A percentile compares a stretch with the other conserved stretches of the same genome.
phyloP scores from a whole-genome alignment of 1,140 invertebrate species.

The Eriocheir sinensis region DNA sequence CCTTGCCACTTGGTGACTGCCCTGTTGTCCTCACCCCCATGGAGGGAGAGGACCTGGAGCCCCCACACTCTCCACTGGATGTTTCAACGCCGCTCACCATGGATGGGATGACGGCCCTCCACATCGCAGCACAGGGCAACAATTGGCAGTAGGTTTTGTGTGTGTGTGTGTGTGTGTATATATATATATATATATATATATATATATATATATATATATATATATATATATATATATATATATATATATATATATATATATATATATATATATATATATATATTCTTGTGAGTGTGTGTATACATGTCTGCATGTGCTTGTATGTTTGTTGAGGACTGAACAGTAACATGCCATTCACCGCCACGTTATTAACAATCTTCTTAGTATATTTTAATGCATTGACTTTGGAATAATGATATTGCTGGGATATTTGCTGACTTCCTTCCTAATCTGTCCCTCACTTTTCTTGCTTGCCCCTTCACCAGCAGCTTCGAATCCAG shows the following conservation, averaged over 20 bases:
- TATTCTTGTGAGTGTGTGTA: slow-evolving; percentile 33
- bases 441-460: slow-evolving; percentile 36
- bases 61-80: slow-evolving; percentile 75
- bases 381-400: not conserved
- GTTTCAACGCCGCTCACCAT: slow-evolving; percentile 75
- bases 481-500: slow-evolving; percentile 55
- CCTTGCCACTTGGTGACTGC: slow-evolving; percentile 61
- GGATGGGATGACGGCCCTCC: slow-evolving; percentile 76
- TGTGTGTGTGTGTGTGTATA: slow-evolving; percentile 27
- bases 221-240: not conserved
- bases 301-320: not conserved
- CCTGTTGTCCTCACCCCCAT: slow-evolving; percentile 55
- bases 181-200: not conserved
- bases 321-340: not conserved
- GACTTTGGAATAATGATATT: not conserved
- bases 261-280: not conserved
- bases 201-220: not conserved
- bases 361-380: not conserved
- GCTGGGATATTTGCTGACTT: not conserved
- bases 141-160: slow-evolving; percentile 76
- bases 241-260: not conserved
- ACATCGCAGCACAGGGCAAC: slow-evolving; percentile 75
- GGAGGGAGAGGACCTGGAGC: slow-evolving; percentile 70
- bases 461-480: slow-evolving; percentile 40
- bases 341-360: not conserved